A percentile compares a stretch with the other conserved stretches of the same genome.
Evolutionary conservation across 1,140 invertebrate genomes (phyloP).

Genomic region (Thaumatotibia leucotreta): DNA sequence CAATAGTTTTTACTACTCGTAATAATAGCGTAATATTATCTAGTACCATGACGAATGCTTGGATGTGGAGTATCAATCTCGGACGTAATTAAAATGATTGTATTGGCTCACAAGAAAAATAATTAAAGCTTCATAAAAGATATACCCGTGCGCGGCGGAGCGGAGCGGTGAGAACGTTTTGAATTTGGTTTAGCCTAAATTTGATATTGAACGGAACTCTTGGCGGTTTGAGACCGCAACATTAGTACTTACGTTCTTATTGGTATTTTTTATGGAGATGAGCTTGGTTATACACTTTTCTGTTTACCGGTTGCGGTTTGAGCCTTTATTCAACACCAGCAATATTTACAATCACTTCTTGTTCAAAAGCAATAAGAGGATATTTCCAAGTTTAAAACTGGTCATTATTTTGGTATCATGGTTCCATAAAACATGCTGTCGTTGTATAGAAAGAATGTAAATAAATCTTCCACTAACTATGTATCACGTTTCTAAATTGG

Average conservation of each 20-base stretch:
- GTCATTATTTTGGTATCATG: background rate
- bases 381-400: background rate
- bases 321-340: background rate
- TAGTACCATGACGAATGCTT: conserved; percentile 61
- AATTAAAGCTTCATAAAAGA: conserved; percentile 63
- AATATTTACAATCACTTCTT: background rate
- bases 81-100: conserved; percentile 48
- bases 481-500: conserved; percentile 7
- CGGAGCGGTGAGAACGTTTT: conserved; percentile 71
- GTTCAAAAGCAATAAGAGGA: background rate
- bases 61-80: conserved; percentile 19
- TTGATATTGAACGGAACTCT: conserved; percentile 60
- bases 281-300: background rate
- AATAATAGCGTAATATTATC: conserved; percentile 48
- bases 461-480: background rate
- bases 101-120: conserved; percentile 69
- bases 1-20: conserved; percentile 44
- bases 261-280: conserved; percentile 18
- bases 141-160: conserved; percentile 58
- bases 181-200: conserved; percentile 63
- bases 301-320: conserved; percentile 1
- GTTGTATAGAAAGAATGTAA: background rate
- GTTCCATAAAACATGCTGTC: background rate
- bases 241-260: conserved; percentile 28
- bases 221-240: conserved; percentile 52